Percentiles rank a stretch among this genome's conserved stretches.
Evolutionary conservation across 2,797 vertebrate genomes (phyloP).

Genomic region (Gymnoscopelus microlampas): DNA sequence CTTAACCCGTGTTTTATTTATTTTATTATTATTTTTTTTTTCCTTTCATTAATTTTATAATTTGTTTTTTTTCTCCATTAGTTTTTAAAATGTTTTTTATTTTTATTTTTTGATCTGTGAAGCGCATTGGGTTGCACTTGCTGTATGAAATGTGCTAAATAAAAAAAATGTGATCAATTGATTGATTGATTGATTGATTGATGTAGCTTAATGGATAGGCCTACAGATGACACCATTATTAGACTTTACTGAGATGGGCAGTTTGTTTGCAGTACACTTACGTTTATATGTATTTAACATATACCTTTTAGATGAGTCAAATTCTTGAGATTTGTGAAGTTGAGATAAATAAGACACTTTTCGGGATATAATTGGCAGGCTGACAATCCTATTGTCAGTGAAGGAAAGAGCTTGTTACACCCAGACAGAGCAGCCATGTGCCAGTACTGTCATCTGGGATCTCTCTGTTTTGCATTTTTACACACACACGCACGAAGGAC

Average conservation of each 20-base stretch:
- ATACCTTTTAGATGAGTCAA: constrained; percentile 18
- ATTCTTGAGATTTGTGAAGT: constrained; percentile 30
- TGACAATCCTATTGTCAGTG: constrained; percentile 24
- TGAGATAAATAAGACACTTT: constrained; percentile 37
- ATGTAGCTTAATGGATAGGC: not conserved
- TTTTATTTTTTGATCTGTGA: no score
- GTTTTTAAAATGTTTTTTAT: no score
- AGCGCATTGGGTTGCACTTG: no score
- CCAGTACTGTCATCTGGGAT: constrained; percentile 45
- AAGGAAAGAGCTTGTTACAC: constrained; percentile 18
- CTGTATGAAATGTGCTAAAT: no score
- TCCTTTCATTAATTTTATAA: no score
- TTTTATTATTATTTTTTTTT: no score
- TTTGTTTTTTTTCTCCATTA: no score
- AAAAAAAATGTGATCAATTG: no score
- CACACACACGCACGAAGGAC: not conserved
- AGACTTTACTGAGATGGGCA: constrained; percentile 20
- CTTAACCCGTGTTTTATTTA: no score
- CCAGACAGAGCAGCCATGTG: constrained; percentile 23
- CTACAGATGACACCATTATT: constrained; percentile 34
- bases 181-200: no score
- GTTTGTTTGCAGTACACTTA: not conserved
- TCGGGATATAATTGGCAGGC: constrained; percentile 26
- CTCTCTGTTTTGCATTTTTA: constrained; percentile 15
- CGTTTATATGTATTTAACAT: constrained; percentile 6